Percentiles rank a stretch among this genome's conserved stretches.
phyloP scores from a whole-genome alignment of 2,888 invertebrate genomes.

The Mesorhabditis spiculigera region DNA sequence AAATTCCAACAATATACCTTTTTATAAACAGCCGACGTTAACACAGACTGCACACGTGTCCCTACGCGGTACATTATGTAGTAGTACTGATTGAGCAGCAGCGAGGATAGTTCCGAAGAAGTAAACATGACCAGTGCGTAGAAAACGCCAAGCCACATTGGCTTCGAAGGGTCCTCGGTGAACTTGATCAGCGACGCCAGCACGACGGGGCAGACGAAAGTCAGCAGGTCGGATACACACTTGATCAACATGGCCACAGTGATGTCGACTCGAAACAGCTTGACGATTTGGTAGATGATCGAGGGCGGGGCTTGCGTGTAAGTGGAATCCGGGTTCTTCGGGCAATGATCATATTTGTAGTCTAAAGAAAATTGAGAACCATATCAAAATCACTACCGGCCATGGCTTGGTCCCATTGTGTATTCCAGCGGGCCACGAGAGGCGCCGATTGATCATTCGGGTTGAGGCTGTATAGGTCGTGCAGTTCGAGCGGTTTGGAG shows the following conservation, averaged over 20 bases:
- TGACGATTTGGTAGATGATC: slow-evolving; percentile 37
- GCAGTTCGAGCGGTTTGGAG: slow-evolving; percentile 49
- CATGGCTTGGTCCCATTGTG: slow-evolving; percentile 45
- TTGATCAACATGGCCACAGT: slow-evolving; percentile 50
- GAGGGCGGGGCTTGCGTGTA: slow-evolving; percentile 18
- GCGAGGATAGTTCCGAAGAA: slow-evolving; percentile 48
- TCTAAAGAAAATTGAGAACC: no score
- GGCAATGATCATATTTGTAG: slow-evolving; percentile 24
- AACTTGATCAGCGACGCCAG: slow-evolving; percentile 49
- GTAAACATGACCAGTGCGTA: slow-evolving; percentile 50
- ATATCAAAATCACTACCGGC: not conserved
- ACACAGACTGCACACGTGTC: slow-evolving; percentile 51
- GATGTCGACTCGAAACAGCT: slow-evolving; percentile 50
- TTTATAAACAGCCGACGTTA: slow-evolving; percentile 54
- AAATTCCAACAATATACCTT: slow-evolving; percentile 51
- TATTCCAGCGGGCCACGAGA: slow-evolving; percentile 50
- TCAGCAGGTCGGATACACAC: slow-evolving; percentile 44
- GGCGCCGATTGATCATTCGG: slow-evolving; percentile 44
- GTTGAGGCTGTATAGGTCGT: slow-evolving; percentile 49
- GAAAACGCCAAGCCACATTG: slow-evolving; percentile 54
- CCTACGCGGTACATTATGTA: slow-evolving; percentile 56
- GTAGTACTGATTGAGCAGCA: slow-evolving; percentile 54
- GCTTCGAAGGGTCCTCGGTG: slow-evolving; percentile 43
- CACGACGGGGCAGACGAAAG: slow-evolving; percentile 50
- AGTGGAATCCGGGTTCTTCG: slow-evolving; percentile 14